Conservation (phyloP, 1,140 invertebrate genomes). For the Lepidotrigona ventralis region DNA sequence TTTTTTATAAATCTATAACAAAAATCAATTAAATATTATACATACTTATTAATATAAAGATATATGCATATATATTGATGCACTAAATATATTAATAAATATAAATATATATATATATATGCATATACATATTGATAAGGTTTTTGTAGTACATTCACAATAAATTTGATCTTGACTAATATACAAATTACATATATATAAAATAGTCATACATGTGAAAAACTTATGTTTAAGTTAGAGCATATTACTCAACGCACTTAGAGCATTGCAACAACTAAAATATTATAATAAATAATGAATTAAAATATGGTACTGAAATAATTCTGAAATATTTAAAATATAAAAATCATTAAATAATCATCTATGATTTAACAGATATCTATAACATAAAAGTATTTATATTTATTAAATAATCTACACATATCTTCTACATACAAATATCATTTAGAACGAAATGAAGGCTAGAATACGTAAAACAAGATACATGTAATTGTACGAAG, state of each 20-base stretch:
- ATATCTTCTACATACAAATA: neutral
- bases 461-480: neutral
- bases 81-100: neutral
- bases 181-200: neutral
- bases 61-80: no score
- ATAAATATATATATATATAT: neutral
- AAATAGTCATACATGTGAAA: neutral
- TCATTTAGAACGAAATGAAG: neutral
- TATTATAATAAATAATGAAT: neutral
- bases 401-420: neutral
- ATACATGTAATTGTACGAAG: neutral
- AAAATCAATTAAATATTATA: neutral
- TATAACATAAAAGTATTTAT: neutral
- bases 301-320: neutral
- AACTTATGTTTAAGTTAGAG: neutral
- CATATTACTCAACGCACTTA: neutral
- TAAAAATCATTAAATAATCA: neutral
- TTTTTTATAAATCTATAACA: conserved; percentile 69
- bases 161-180: neutral
- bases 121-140: neutral
- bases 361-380: neutral
- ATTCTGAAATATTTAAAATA: neutral
- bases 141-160: neutral
- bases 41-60: neutral
- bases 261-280: neutral